Evolutionary conservation across 1,140 invertebrate genomes (phyloP).

Genomic region (Centruroides sculpturatus): DNA sequence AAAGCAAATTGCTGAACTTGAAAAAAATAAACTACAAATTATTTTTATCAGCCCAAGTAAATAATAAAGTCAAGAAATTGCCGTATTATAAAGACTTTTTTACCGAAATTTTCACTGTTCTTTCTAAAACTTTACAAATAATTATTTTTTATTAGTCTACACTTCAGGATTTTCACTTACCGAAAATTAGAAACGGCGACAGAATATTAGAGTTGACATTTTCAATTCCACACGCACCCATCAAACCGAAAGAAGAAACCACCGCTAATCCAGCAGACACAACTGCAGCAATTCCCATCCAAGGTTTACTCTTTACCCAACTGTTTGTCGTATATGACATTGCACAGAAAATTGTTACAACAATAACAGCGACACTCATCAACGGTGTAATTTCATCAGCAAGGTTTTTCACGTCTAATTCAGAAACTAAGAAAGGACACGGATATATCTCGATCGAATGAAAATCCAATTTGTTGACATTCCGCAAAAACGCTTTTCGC

Average conservation of each 20-base stretch:
- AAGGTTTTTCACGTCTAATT: slow-evolving; percentile 75
- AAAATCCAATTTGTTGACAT: too few relatives aligned
- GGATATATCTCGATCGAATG: slow-evolving; percentile 50
- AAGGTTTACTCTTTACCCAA: slow-evolving; percentile 74
- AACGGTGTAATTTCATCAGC: slow-evolving; percentile 72
- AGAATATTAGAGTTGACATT: slow-evolving; percentile 92
- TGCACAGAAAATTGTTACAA: slow-evolving; percentile 48
- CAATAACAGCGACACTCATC: slow-evolving; percentile 65
- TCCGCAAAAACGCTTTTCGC: too few relatives aligned
- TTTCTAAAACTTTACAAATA: too few relatives aligned
- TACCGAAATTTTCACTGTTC: too few relatives aligned
- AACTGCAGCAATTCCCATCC: slow-evolving; percentile 55
- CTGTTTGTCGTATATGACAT: slow-evolving; percentile 57
- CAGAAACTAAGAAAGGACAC: slow-evolving; percentile 69
- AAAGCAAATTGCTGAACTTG: too few relatives aligned
- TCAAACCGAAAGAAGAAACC: slow-evolving; percentile 69
- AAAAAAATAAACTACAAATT: too few relatives aligned
- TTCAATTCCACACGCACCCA: slow-evolving; percentile 72
- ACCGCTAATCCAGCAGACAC: slow-evolving; percentile 53
- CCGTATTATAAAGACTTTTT: too few relatives aligned
- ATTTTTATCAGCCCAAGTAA: too few relatives aligned
- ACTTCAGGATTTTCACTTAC: slow-evolving; percentile 35
- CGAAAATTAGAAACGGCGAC: slow-evolving; percentile 84
- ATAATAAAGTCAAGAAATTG: too few relatives aligned
- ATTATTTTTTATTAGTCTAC: too few relatives aligned